Percentiles rank a stretch among this genome's conserved stretches.
Conservation (phyloP, 2,888 invertebrate genomes). For the Nezara viridula region DNA sequence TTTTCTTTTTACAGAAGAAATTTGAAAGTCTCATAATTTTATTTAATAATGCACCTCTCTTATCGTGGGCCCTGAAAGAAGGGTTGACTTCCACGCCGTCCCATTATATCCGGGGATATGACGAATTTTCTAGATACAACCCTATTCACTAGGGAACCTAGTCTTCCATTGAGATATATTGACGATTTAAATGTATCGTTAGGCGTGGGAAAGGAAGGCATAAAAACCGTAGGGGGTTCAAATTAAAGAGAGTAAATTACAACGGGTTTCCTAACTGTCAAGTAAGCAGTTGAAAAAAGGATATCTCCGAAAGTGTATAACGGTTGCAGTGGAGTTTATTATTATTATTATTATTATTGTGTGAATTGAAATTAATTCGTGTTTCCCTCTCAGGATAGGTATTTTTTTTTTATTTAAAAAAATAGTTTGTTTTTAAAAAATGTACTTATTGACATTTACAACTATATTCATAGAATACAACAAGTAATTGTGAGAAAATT, state of each 20-base stretch:
- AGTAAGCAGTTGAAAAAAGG: neutral
- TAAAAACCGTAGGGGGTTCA: neutral
- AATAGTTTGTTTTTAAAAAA: no score
- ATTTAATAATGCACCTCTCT: no score
- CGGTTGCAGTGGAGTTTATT: neutral
- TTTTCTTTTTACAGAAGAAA: no score
- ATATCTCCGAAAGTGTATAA: neutral
- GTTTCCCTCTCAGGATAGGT: neutral
- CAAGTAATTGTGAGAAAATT: no score
- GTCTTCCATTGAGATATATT: slow-evolving; percentile 28
- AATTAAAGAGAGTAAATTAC: neutral
- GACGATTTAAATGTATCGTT: neutral
- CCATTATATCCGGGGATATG: neutral
- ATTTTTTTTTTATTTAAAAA: no score
- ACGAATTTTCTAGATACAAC: neutral
- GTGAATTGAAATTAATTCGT: neutral
- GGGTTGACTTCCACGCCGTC: neutral
- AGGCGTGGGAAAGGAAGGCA: slow-evolving; percentile 26
- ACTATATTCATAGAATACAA: no score
- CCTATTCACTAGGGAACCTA: neutral
- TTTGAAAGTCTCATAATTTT: no score
- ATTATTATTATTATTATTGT: no score
- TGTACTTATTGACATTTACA: no score
- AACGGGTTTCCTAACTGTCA: neutral
- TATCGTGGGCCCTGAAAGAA: neutral